Evolutionary conservation across 2,888 invertebrate species (phyloP).

Genomic region (Agonopterix alstromeriana): DNA sequence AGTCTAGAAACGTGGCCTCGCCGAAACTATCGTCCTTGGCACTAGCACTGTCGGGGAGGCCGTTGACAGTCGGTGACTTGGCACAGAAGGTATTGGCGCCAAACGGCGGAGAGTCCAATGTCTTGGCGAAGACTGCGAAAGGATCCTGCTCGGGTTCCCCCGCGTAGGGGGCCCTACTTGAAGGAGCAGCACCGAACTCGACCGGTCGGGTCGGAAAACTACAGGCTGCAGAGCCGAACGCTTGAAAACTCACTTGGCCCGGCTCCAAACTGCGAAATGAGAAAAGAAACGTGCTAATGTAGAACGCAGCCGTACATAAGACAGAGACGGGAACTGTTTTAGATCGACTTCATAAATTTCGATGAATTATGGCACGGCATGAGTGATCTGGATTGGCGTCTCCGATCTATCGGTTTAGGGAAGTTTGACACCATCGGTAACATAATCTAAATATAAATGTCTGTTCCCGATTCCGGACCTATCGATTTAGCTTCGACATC

Average conservation of each 20-base stretch:
- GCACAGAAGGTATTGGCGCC: conserved; percentile 38
- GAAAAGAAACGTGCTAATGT: conserved; percentile 72
- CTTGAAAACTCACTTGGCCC: conserved; percentile 75
- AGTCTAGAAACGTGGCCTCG: conserved; percentile 67
- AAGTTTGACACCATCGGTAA: conserved; percentile 61
- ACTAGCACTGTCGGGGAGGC: conserved; percentile 35
- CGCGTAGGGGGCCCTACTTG: conserved; percentile 38
- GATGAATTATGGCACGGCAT: conserved; percentile 59
- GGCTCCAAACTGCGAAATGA: conserved; percentile 77
- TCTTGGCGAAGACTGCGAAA: conserved; percentile 41
- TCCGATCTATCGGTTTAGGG: conserved; percentile 59
- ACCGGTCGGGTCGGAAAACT: conserved; percentile 71
- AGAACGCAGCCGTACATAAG: conserved; percentile 57
- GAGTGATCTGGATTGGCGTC: conserved; percentile 65
- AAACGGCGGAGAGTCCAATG: conserved; percentile 47
- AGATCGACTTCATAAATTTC: conserved; percentile 59
- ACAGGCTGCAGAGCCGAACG: conserved; percentile 68
- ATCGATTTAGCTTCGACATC: conserved; percentile 29
- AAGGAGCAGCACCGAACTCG: conserved; percentile 65
- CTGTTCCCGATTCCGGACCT: conserved; percentile 27
- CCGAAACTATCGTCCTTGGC: conserved; percentile 62
- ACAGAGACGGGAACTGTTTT: conserved; percentile 63
- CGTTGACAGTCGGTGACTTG: conserved; percentile 38
- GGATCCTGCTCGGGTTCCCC: conserved; percentile 56
- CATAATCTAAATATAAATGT: conserved; percentile 56